Conservation (phyloP, 2,113 vertebrate species). For the Halichoeres trimaculatus region DNA sequence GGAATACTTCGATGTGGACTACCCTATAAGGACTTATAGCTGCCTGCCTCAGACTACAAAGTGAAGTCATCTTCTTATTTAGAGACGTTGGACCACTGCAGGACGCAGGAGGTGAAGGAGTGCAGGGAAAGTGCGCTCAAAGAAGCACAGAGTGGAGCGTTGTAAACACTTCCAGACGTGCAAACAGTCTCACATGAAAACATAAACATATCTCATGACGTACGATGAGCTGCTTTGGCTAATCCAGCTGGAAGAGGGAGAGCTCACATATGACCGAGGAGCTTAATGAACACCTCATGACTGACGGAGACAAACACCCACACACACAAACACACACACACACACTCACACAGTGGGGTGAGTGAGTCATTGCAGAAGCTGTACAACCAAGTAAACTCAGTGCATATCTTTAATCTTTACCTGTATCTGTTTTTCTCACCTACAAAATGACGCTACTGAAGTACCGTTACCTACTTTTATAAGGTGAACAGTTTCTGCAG, state of each 20-base stretch:
- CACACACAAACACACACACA: conserved; percentile 25
- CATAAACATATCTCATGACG: not conserved
- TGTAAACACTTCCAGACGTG: not conserved
- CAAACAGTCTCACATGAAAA: not conserved
- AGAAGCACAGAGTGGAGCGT: not conserved
- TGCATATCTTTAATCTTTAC: too few species aligned
- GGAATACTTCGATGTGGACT: conserved; percentile 63
- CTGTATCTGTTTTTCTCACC: too few species aligned
- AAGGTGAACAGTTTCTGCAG: too few species aligned
- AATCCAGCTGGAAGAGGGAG: conserved; percentile 34
- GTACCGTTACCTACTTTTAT: conserved; percentile 24
- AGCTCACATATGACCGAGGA: conserved; percentile 10
- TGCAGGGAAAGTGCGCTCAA: not conserved
- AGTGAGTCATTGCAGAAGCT: conserved; percentile 17
- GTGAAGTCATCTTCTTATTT: conserved; percentile 59
- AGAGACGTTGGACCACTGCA: not conserved
- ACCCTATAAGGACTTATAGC: conserved; percentile 68
- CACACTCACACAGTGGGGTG: too few species aligned
- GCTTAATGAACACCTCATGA: conserved; percentile 50
- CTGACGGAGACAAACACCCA: conserved; percentile 18
- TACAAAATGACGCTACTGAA: not conserved
- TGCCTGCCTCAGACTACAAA: conserved; percentile 18
- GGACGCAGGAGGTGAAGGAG: not conserved
- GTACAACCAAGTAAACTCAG: not conserved
- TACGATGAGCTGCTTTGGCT: conserved; percentile 17